Percentiles rank a stretch among this genome's conserved stretches.
Evolutionary conservation across 2,888 invertebrate genomes (phyloP).

Genomic region (Watsonalla binaria): DNA sequence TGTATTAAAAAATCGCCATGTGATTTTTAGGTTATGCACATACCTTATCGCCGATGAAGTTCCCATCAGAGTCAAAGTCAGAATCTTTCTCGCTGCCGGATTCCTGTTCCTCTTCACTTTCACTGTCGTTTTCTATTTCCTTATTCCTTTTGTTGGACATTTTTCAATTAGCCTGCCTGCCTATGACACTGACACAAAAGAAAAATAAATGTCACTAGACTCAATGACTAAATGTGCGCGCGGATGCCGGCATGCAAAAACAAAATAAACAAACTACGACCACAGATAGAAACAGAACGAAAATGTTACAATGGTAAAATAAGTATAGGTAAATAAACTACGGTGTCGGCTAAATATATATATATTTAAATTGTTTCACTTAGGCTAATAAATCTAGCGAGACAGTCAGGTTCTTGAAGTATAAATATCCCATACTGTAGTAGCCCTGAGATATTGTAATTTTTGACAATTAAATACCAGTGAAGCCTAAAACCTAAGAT

Average conservation of each 20-base stretch:
- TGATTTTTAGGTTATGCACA: constrained; percentile 57
- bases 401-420: too few relatives aligned
- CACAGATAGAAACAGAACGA: neutral
- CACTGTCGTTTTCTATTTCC: constrained; percentile 57
- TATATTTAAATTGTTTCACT: too few relatives aligned
- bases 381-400: too few relatives aligned
- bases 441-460: too few relatives aligned
- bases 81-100: constrained; percentile 63
- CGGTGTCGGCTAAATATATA: too few relatives aligned
- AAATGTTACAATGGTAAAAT: too few relatives aligned
- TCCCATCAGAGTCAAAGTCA: constrained; percentile 70
- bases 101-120: constrained; percentile 66
- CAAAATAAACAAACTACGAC: neutral
- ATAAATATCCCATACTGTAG: too few relatives aligned
- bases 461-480: too few relatives aligned
- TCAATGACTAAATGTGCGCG: too few relatives aligned
- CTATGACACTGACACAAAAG: constrained; percentile 9
- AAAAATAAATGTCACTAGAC: too few relatives aligned
- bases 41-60: constrained; percentile 79
- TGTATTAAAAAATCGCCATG: constrained; percentile 36
- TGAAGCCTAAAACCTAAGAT: too few relatives aligned
- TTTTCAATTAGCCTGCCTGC: constrained; percentile 15
- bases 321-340: too few relatives aligned
- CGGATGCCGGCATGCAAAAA: neutral
- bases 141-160: constrained; percentile 72